Evolutionary conservation across 2,797 vertebrate genomes (phyloP).

Genomic region (Phalloptychus januarius): DNA sequence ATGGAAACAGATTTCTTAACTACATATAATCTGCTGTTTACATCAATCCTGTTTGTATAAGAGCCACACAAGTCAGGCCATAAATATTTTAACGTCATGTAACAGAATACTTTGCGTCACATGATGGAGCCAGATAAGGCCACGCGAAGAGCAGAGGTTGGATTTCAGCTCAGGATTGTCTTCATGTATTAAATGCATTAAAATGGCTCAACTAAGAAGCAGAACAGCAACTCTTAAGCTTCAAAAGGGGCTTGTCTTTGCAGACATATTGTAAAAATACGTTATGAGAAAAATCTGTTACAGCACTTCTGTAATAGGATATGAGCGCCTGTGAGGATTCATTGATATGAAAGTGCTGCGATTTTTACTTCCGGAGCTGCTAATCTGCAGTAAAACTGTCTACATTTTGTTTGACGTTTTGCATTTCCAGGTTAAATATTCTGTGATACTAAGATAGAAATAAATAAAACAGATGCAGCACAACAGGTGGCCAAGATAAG

Average conservation of each 20-base stretch:
- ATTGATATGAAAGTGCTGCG: background rate
- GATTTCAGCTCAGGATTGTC: background rate
- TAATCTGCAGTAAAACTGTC: background rate
- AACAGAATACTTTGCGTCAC: background rate
- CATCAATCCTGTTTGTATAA: background rate
- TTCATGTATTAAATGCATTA: background rate
- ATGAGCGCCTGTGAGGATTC: background rate
- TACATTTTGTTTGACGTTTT: background rate
- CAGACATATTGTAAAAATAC: background rate
- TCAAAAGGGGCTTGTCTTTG: background rate
- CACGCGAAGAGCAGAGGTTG: background rate
- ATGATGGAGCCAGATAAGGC: background rate
- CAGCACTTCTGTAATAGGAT: background rate
- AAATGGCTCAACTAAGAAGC: background rate
- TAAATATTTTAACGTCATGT: conserved; percentile 1
- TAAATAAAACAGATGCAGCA: background rate
- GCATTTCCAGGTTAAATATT: background rate
- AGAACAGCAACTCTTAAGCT: background rate
- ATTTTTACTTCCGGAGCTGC: background rate
- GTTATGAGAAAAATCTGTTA: background rate
- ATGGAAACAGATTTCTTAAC: background rate
- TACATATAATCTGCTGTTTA: background rate
- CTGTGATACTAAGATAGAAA: background rate
- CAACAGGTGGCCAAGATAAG: background rate
- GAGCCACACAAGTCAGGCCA: background rate